A percentile compares a stretch with the other conserved stretches of the same genome.
phyloP scores from a whole-genome alignment of 2,888 invertebrate genomes.

The Ichneumon xanthorius region DNA sequence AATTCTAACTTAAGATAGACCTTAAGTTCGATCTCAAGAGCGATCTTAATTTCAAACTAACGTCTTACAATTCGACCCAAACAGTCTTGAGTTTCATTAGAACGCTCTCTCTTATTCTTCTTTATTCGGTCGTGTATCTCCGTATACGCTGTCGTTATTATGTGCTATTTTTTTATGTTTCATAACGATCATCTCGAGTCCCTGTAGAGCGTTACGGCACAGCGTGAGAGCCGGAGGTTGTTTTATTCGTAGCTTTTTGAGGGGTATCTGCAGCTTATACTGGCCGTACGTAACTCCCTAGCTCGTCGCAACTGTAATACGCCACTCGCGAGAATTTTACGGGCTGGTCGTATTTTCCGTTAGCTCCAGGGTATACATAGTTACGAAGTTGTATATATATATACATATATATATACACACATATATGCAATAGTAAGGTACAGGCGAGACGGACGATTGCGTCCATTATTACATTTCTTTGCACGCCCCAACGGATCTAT shows the following conservation, averaged over 20 bases:
- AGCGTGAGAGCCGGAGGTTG: not conserved
- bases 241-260: constrained; percentile 44
- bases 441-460: constrained; percentile 51
- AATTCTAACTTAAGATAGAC: no score
- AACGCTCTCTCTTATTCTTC: constrained; percentile 4
- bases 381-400: not conserved
- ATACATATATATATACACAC: constrained; percentile 1
- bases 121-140: not conserved
- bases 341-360: constrained; percentile 39
- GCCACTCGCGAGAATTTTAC: constrained; percentile 53
- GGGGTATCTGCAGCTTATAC: constrained; percentile 14
- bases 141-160: not conserved
- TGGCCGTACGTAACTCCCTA: constrained; percentile 27
- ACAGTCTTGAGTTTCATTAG: constrained; percentile 32
- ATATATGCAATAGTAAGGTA: not conserved
- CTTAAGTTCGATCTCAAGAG: not conserved
- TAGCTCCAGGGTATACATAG: constrained; percentile 25
- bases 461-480: constrained; percentile 59
- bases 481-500: constrained; percentile 42
- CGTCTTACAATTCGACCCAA: no score
- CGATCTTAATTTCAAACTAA: no score
- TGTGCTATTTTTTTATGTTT: constrained; percentile 32
- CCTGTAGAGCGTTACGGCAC: not conserved
- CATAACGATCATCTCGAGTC: constrained; percentile 41
- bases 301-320: constrained; percentile 43